A percentile compares a stretch with the other conserved stretches of the same genome.
Evolutionary conservation across 2,797 vertebrate genomes (phyloP).

Genomic region (Syngnathus rostellatus): DNA sequence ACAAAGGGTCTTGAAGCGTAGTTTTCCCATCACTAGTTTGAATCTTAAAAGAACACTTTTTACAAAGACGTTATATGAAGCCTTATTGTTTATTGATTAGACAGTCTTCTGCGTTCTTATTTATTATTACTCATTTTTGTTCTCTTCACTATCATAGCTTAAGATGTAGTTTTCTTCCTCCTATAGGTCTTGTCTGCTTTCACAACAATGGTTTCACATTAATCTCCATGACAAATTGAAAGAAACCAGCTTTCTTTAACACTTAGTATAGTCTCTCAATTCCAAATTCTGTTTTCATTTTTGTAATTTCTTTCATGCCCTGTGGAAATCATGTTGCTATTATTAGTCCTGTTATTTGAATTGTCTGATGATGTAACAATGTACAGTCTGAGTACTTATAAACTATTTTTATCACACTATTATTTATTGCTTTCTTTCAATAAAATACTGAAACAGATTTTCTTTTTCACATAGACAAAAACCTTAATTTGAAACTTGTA

Average conservation of each 20-base stretch:
- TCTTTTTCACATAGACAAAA: constrained; percentile 78
- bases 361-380: constrained; percentile 84
- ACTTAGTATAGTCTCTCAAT: constrained; percentile 26
- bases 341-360: constrained; percentile 67
- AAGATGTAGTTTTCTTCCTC: constrained; percentile 39
- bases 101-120: constrained; percentile 49
- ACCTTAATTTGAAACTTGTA: constrained; percentile 28
- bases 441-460: constrained; percentile 97
- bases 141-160: constrained; percentile 31
- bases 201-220: constrained; percentile 49
- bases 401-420: constrained; percentile 99
- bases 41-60: constrained; percentile 31
- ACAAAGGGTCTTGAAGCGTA: too few relatives aligned
- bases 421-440: constrained; percentile 99
- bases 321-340: constrained; percentile 77
- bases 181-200: constrained; percentile 32
- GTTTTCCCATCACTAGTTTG: too few relatives aligned
- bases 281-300: constrained; percentile 23
- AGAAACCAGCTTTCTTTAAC: constrained; percentile 40
- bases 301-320: constrained; percentile 70
- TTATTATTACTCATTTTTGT: constrained; percentile 62
- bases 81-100: constrained; percentile 54
- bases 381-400: constrained; percentile 94
- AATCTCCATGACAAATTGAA: constrained; percentile 15
- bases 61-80: constrained; percentile 56